Evolutionary conservation across 2,797 vertebrate genomes (phyloP), one percentile per base, ranked within the genome.

Genomic region (Centropyge bicolor): DNA sequence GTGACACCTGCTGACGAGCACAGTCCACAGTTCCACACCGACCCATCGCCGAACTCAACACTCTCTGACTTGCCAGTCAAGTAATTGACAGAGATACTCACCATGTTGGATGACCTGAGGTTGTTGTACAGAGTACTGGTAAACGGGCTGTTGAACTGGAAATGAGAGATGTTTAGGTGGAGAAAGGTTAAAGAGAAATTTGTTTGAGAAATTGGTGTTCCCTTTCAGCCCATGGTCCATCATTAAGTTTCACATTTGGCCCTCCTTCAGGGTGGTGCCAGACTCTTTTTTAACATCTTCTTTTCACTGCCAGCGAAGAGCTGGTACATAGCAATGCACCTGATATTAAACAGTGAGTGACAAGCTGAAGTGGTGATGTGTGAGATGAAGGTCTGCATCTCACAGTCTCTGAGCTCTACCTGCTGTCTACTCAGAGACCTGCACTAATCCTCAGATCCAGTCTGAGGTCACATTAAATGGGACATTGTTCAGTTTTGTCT

Each of bases 81-180:
- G n/a, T n/a, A n/a, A n/a, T n/a, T n/a, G n/a, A n/a, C n/a, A n/a
- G 52, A 73, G 41, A 63, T 20, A 57, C 84, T 81, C 52, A 89
- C 91, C 62, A 5, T 71, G 1, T 0, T 77, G 65, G 1, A 60
- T 0, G 0, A 62, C 0, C 1, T 84, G 82, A 70, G 65, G 8
- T 35, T 76, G 77, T 8, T 66, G 68, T 19, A 0, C 0, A 19
- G 0, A 6, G 43, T 41, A 48, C 0, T 24, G 20, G 40, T 46
- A 63, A 35, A 0, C 13, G 31, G 55, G 27, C 10, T 70, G 76
- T n/a, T 12, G 64, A 73, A 1, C 48, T 31, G 27, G 27, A 31
- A 31, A 31, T 31, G 27, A 31, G 27, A 31, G 27, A 31, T 4
- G 27, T 31, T 31, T 31, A 31, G 27, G 27, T 31, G 27, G 27